A percentile compares a stretch with the other conserved stretches of the same genome.
These are phyloP conservation scores for Heterochromis multidens DNA, from an alignment of 2,113 vertebrate genomes.

Conservation along the genomic window DNA sequence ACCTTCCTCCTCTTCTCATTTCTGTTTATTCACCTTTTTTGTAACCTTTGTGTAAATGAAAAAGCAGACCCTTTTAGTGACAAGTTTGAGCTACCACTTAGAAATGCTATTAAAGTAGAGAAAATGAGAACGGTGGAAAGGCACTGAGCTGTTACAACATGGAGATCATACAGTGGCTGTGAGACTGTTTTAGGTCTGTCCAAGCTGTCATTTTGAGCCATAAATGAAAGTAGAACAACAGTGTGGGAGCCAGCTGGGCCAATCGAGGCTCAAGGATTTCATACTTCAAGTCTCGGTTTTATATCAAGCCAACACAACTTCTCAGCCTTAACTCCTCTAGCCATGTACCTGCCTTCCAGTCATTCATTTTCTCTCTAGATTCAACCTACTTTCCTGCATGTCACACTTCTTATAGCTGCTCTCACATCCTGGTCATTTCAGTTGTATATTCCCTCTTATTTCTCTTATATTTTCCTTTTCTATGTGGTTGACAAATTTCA, in stretches of 20 bases:
- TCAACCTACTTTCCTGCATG: conserved; percentile 34
- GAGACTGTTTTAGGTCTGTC: conserved; percentile 38
- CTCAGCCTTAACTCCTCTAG: conserved; percentile 31
- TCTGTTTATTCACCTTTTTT: background rate
- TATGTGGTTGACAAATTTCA: conserved; percentile 32
- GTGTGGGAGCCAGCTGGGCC: conserved; percentile 39
- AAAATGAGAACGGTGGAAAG: background rate
- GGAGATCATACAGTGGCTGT: conserved; percentile 9
- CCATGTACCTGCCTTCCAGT: conserved; percentile 56
- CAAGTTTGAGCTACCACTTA: background rate
- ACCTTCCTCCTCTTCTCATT: background rate
- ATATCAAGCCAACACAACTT: conserved; percentile 45
- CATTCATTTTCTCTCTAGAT: conserved; percentile 42
- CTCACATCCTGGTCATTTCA: background rate
- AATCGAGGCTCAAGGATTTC: conserved; percentile 52
- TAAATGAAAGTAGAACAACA: conserved; percentile 51
- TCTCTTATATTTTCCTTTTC: background rate
- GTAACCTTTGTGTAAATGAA: background rate
- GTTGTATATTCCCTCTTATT: background rate
- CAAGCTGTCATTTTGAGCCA: conserved; percentile 42
- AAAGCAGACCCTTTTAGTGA: background rate
- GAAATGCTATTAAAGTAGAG: conserved; percentile 13
- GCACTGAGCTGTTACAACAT: background rate
- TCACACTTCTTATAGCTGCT: conserved; percentile 14
- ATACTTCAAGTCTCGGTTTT: conserved; percentile 45